Conservation (phyloP, 2,797 vertebrate species). For the Glossophaga mutica region DNA sequence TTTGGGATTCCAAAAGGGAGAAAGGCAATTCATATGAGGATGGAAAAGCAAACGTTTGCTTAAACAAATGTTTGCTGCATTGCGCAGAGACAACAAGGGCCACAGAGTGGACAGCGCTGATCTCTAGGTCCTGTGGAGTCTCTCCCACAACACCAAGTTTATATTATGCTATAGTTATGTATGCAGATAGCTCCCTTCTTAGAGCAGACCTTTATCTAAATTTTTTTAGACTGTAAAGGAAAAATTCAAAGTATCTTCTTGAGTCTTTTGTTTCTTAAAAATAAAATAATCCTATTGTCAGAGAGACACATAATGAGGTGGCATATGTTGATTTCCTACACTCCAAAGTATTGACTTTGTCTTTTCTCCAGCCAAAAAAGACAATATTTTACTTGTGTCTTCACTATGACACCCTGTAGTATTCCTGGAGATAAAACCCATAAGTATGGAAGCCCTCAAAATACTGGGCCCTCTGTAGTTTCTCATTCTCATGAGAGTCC, state of each 20-base stretch:
- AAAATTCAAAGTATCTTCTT: background rate
- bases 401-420: background rate
- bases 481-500: background rate
- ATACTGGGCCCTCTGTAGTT: background rate
- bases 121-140: background rate
- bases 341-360: background rate
- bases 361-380: background rate
- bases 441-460: background rate
- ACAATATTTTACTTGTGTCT: background rate
- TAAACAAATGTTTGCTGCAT: background rate
- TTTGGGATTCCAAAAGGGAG: background rate
- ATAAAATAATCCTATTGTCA: background rate
- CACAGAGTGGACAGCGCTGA: background rate
- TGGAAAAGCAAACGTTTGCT: background rate
- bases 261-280: no score
- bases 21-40: background rate
- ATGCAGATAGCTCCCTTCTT: background rate
- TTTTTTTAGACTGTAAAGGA: background rate
- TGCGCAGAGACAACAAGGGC: background rate
- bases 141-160: background rate
- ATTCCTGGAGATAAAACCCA: background rate
- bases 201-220: background rate
- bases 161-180: background rate
- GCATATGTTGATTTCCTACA: background rate
- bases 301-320: background rate